Conservation (phyloP, 2,888 invertebrate genomes). For the Xestobium rufovillosum region DNA sequence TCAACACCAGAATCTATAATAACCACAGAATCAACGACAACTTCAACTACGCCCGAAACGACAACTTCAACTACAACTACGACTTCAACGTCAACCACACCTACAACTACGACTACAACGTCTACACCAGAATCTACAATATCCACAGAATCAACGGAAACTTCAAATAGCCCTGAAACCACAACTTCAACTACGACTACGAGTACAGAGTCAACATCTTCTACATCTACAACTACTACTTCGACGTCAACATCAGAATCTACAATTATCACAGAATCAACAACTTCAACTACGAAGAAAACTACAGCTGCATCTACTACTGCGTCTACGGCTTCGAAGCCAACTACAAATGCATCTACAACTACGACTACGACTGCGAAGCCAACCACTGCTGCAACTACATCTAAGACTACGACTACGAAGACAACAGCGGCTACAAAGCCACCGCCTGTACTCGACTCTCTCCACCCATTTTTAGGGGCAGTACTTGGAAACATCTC, state of each 20-base stretch:
- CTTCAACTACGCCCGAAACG: no score
- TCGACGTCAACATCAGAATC: conserved; percentile 20
- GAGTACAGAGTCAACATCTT: conserved; percentile 15
- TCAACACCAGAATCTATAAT: no score
- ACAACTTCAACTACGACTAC: conserved; percentile 18
- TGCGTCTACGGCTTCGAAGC: conserved; percentile 14
- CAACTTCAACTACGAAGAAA: conserved; percentile 21
- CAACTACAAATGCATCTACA: conserved; percentile 16
- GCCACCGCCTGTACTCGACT: conserved; percentile 21
- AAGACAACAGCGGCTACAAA: conserved; percentile 25
- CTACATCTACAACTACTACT: conserved; percentile 18
- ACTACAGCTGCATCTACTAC: conserved; percentile 19
- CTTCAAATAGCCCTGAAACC: conserved; percentile 14
- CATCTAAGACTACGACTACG: conserved; percentile 32
- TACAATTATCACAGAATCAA: conserved; percentile 17
- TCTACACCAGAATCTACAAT: conserved; percentile 8
- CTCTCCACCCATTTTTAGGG: no score
- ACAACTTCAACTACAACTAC: conserved; percentile 20
- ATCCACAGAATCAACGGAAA: conserved; percentile 11
- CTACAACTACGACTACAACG: conserved; percentile 16
- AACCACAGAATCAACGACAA: no score
- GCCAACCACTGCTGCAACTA: conserved; percentile 17
- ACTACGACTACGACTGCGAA: conserved; percentile 15
- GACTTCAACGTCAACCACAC: conserved; percentile 17
- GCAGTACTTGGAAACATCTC: no score